Evolutionary conservation across 1,140 invertebrate species (phyloP).

Genomic region (Ctenoplectra terminalis): DNA sequence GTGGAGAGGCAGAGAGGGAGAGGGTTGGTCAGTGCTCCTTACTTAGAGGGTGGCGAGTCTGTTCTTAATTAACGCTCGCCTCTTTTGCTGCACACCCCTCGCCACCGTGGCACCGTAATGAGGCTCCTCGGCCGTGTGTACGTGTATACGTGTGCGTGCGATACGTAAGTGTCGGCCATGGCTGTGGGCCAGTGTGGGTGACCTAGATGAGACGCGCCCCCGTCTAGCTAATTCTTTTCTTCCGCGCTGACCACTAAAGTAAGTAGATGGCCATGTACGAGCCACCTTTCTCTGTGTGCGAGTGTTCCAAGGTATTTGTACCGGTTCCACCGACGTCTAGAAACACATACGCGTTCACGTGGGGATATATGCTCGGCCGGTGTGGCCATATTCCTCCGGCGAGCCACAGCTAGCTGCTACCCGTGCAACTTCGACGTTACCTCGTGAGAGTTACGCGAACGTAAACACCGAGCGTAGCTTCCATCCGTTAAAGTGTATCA

Average conservation of each 20-base stretch:
- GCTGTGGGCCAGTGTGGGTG: constrained; percentile 72
- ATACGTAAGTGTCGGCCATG: constrained; percentile 56
- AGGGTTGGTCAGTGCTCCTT: constrained; percentile 81
- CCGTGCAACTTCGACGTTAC: constrained; percentile 42
- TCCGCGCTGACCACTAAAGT: constrained; percentile 81
- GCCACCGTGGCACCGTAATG: constrained; percentile 79
- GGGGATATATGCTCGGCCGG: constrained; percentile 23
- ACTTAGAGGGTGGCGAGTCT: constrained; percentile 82
- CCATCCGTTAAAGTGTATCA: constrained; percentile 19
- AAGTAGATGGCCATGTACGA: constrained; percentile 81
- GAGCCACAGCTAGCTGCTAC: constrained; percentile 5
- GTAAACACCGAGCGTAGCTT: constrained; percentile 51
- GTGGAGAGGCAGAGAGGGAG: constrained; percentile 33
- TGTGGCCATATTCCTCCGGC: constrained; percentile 54
- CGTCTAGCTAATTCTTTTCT: constrained; percentile 83
- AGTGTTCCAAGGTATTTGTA: constrained; percentile 13
- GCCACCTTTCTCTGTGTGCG: constrained; percentile 45
- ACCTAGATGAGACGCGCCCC: constrained; percentile 82
- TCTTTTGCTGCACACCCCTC: constrained; percentile 82
- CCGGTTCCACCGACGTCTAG: constrained; percentile 5
- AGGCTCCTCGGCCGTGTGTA: constrained; percentile 74
- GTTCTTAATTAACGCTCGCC: constrained; percentile 83
- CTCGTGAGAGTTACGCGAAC: constrained; percentile 58
- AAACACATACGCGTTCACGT: not conserved
- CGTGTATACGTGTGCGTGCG: constrained; percentile 64